Evolutionary conservation across 2,113 vertebrate species (phyloP).

Genomic region (Litocranius walleri): DNA sequence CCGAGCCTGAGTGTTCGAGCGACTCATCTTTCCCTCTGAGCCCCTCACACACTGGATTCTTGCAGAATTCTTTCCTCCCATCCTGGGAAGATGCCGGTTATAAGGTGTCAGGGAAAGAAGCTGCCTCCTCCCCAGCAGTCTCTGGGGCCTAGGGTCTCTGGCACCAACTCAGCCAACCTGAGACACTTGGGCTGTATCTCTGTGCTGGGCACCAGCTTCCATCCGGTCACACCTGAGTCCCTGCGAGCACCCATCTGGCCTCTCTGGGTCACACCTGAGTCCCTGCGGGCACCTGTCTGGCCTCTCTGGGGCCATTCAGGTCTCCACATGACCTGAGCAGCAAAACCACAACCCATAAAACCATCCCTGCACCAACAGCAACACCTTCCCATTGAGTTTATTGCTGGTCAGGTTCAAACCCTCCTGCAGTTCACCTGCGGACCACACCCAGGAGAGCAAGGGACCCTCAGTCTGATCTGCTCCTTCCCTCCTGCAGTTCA

Average conservation of each 20-base stretch:
- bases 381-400: rapidly evolving
- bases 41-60: rapidly evolving
- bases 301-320: not conserved
- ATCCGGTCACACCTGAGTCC: not conserved
- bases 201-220: not conserved
- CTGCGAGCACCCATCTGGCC: rapidly evolving
- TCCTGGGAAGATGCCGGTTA: rapidly evolving
- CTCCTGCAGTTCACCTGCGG: not conserved
- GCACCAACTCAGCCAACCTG: rapidly evolving
- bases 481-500: too few relatives aligned
- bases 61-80: not conserved
- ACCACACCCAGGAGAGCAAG: rapidly evolving
- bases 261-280: not conserved
- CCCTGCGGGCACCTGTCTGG: rapidly evolving
- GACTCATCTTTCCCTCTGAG: not conserved
- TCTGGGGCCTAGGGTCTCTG: not conserved
- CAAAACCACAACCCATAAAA: not conserved
- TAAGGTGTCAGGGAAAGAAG: rapidly evolving
- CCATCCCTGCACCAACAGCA: not conserved
- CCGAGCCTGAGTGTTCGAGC: rapidly evolving
- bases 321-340: not conserved
- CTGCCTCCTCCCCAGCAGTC: not conserved
- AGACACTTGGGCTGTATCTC: rapidly evolving
- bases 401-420: not conserved
- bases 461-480: not conserved